These are phyloP conservation scores for Lucilia sericata DNA, from an alignment of 1,140 invertebrate genomes.

Conservation along the genomic window DNA sequence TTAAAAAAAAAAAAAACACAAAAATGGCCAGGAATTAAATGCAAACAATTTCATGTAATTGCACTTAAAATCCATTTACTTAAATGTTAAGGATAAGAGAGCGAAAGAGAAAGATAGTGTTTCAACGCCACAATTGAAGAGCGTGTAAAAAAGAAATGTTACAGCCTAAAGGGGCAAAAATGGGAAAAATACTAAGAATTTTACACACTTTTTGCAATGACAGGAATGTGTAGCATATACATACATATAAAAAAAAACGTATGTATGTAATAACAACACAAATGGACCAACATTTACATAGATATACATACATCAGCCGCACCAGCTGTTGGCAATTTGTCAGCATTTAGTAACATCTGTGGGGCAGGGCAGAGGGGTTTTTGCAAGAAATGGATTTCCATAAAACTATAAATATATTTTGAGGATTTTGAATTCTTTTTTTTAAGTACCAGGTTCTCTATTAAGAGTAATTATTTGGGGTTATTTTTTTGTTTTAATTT, in stretches of 20 bases:
- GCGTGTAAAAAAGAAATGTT: background rate
- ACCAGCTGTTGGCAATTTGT: slow-evolving; percentile 15
- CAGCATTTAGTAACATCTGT: background rate
- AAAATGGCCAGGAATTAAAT: no score
- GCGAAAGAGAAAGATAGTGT: background rate
- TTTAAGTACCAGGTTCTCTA: no score
- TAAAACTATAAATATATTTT: background rate
- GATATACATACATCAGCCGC: background rate
- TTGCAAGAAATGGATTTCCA: background rate
- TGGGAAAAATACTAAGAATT: background rate
- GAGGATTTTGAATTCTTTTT: no score
- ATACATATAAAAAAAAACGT: no score
- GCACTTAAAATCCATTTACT: no score
- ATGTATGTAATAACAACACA: background rate
- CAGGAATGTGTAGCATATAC: background rate
- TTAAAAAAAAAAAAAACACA: background rate
- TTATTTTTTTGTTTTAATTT: no score
- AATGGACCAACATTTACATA: background rate
- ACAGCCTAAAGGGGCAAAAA: background rate
- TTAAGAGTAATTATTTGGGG: no score
- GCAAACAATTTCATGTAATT: no score
- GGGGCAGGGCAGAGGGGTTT: background rate
- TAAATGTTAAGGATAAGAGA: no score
- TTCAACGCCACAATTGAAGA: background rate
- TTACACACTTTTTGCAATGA: background rate